Conservation (phyloP, 2,888 invertebrate species). For the Troides helena region DNA sequence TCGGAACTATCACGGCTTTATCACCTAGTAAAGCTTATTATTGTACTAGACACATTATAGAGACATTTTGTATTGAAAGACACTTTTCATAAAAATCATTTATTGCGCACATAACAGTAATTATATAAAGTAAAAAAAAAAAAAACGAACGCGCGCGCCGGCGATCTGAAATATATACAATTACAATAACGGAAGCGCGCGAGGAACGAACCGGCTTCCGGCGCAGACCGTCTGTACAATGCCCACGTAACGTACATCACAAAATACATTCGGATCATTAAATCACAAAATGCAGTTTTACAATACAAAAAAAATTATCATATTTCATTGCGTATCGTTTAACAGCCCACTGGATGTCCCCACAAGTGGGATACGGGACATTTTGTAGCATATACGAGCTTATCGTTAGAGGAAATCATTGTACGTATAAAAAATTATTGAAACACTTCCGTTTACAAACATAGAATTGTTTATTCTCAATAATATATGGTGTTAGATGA, state of each 20-base stretch:
- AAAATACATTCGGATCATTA: background rate
- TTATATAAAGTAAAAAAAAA: slow-evolving; percentile 22
- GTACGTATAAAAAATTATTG: background rate
- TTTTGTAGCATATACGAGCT: too few species aligned
- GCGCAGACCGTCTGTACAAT: background rate
- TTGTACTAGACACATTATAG: too few species aligned
- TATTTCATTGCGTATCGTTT: too few species aligned
- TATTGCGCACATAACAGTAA: slow-evolving; percentile 32
- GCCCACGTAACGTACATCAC: background rate
- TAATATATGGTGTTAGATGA: too few species aligned
- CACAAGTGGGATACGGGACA: too few species aligned
- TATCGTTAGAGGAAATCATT: background rate
- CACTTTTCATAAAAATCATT: slow-evolving; percentile 24
- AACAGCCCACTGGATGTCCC: too few species aligned
- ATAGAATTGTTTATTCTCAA: background rate
- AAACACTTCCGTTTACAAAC: background rate
- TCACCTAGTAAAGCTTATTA: too few species aligned
- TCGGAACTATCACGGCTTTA: too few species aligned
- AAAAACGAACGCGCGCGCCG: background rate
- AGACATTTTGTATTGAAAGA: background rate
- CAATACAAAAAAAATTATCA: too few species aligned
- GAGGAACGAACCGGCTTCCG: slow-evolving; percentile 19
- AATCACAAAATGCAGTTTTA: too few species aligned
- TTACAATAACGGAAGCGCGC: slow-evolving; percentile 16
- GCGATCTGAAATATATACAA: slow-evolving; percentile 11